Evolutionary conservation across 2,113 vertebrate genomes (phyloP), one percentile per base, ranked within the genome.

Genomic region (Aphelocoma coerulescens): DNA sequence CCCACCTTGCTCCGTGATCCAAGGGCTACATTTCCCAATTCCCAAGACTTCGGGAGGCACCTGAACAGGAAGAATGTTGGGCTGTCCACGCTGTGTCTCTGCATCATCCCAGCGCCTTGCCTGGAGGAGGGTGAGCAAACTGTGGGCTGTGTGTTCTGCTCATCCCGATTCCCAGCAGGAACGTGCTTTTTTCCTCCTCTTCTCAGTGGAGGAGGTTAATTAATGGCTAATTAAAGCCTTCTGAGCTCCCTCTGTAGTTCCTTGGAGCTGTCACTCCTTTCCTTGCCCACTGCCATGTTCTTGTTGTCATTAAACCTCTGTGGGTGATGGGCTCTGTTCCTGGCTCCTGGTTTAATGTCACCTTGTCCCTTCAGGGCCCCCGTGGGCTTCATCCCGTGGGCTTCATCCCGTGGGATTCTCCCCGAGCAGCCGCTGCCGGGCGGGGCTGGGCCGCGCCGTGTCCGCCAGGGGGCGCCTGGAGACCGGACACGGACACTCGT

Each of bases 391-490:
- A 4, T 22, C 3, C 30, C 7, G 4, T 11, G 44, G 39, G 9
- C 1, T 44, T 16, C 43, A 4, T 44, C 18, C 69, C 16, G 2
- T 7, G 26, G 74, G 48, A 11, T 41, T 63, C 35, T 72, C 35
- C 37, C 43, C 5, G 12, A 23, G 33, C 46, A 30, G 58, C 65
- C 7, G 51, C 51, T 23, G 57, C n/a, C 26, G 17, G 41, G 11
- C 4, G 5, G 23, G 8, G 52, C 43, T 13, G 39, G 2, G 11
- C 7, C 19, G 19, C 32, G 6, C 1, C 1, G 41, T 17, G n/a
- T 1, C 96, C 95, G 67, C 93, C 89, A 96, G 93, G 22, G 91
- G 93, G 93, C 79, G 89, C 91, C 32, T 1, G 7, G 55, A 85
- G 93, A 96, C 89, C 52, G 1, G 15, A 44, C 6, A 24, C 13